These are phyloP conservation scores for Scleropages formosus DNA, from an alignment of 2,797 vertebrate species.

Conservation along the genomic window DNA sequence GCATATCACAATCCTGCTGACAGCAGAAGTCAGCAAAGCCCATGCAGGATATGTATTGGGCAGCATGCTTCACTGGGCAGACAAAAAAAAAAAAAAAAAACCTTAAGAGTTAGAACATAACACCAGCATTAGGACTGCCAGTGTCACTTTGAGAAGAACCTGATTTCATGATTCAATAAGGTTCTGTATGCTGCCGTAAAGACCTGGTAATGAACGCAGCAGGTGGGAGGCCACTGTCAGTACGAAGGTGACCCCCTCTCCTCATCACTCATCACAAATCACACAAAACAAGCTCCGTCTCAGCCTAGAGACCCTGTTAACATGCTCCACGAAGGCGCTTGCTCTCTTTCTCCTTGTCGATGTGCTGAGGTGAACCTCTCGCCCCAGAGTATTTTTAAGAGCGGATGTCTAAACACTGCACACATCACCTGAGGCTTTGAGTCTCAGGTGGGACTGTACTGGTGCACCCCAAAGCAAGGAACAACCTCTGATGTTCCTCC, in stretches of 20 bases:
- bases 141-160: neutral
- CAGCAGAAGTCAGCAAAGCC: too few species aligned
- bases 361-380: too few species aligned
- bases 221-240: slow-evolving; percentile 26
- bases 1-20: too few species aligned
- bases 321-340: neutral
- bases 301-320: neutral
- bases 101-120: neutral
- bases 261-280: slow-evolving; percentile 52
- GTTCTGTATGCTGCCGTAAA: slow-evolving; percentile 47
- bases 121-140: neutral
- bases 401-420: too few species aligned
- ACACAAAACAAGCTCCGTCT: neutral
- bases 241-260: slow-evolving; percentile 67
- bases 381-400: too few species aligned
- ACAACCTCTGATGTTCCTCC: too few species aligned
- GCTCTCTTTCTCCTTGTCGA: neutral
- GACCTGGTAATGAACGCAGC: slow-evolving; percentile 40
- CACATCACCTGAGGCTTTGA: too few species aligned
- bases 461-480: too few species aligned
- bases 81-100: neutral
- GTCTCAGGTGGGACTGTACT: too few species aligned
- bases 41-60: too few species aligned
- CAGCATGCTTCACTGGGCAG: too few species aligned
- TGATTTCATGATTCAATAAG: slow-evolving; percentile 51